Conservation (phyloP, 2,113 vertebrate species). For the Zosterops japonicus region DNA sequence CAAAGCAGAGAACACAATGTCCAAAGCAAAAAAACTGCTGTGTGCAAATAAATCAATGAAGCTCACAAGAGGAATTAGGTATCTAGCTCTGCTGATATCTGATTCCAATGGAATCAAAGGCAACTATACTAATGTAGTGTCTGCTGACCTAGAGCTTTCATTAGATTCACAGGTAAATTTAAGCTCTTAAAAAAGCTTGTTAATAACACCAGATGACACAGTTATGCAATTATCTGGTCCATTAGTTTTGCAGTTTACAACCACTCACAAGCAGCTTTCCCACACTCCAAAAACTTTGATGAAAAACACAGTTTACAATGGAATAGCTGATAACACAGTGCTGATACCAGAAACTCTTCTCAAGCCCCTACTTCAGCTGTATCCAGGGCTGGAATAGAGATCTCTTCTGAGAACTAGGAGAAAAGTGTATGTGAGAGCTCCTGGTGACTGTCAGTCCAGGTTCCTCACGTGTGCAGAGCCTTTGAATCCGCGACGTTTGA, state of each 20-base stretch:
- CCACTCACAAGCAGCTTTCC: not conserved
- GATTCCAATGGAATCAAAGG: not conserved
- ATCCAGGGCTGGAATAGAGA: not conserved
- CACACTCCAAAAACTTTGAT: not conserved
- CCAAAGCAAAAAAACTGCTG: not conserved
- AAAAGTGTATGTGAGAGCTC: not conserved
- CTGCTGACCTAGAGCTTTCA: not conserved
- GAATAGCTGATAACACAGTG: not conserved
- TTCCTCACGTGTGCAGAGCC: not conserved
- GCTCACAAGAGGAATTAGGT: not conserved
- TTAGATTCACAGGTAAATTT: not conserved
- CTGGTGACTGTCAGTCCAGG: not conserved
- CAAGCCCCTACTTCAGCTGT: not conserved
- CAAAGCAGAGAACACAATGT: constrained; percentile 16
- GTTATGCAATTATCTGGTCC: not conserved
- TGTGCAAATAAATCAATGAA: not conserved
- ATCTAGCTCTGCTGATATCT: not conserved
- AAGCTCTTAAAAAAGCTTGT: not conserved
- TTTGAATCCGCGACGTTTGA: not conserved
- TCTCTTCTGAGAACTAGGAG: not conserved
- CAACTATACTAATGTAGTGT: not conserved
- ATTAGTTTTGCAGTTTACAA: not conserved
- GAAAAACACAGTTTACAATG: not conserved
- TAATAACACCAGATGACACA: not conserved
- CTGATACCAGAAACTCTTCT: not conserved